These are phyloP conservation scores for Eumacrocentrus americanus DNA, from an alignment of 2,888 invertebrate species.

Conservation along the genomic window DNA sequence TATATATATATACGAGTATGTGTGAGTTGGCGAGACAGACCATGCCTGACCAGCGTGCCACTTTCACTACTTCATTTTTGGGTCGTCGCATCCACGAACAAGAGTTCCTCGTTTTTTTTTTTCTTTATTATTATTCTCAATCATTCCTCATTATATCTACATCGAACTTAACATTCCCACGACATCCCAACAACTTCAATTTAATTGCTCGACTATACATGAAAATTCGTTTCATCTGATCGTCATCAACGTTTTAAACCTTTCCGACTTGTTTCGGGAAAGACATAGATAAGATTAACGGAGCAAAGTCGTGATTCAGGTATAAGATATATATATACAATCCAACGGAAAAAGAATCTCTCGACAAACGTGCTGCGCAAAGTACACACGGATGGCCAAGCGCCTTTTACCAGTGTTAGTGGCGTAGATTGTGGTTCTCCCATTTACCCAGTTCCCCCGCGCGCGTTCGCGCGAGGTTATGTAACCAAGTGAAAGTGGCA, in stretches of 20 bases:
- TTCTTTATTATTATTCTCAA: slow-evolving; percentile 20
- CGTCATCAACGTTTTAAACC: neutral
- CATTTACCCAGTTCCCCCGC: slow-evolving; percentile 61
- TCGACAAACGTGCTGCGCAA: neutral
- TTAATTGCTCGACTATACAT: too few relatives aligned
- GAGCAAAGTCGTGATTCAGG: slow-evolving; percentile 23
- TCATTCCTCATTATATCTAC: neutral
- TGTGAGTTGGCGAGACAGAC: slow-evolving; percentile 32
- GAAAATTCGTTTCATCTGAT: too few relatives aligned
- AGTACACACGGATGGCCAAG: slow-evolving; percentile 24
- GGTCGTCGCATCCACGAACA: slow-evolving; percentile 56
- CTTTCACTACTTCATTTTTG: slow-evolving; percentile 61
- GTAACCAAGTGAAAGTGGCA: slow-evolving; percentile 63
- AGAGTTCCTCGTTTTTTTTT: slow-evolving; percentile 28
- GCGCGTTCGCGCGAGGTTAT: slow-evolving; percentile 54
- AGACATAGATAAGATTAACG: slow-evolving; percentile 16
- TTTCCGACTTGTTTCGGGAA: neutral
- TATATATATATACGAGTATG: slow-evolving; percentile 28
- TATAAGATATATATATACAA: slow-evolving; percentile 3
- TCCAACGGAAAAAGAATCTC: neutral
- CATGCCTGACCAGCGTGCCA: slow-evolving; percentile 59
- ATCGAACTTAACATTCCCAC: slow-evolving; percentile 28
- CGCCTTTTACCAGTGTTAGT: slow-evolving; percentile 32
- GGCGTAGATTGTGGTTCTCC: slow-evolving; percentile 59
- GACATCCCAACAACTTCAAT: too few relatives aligned